Evolutionary conservation across 2,888 invertebrate species (phyloP).

Genomic region (Melangyna quadrimaculata): DNA sequence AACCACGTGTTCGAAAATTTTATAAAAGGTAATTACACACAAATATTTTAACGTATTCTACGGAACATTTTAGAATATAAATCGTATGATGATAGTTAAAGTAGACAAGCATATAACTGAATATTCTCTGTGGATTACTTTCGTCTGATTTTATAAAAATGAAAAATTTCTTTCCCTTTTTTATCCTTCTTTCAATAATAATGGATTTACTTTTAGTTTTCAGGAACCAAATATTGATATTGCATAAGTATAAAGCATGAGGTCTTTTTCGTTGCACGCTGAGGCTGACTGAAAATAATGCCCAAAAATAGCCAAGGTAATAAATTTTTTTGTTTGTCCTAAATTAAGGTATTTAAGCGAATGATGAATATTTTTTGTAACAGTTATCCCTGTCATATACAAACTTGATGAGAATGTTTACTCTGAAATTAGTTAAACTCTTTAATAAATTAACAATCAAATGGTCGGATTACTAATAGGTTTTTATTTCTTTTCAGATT

Average conservation of each 20-base stretch:
- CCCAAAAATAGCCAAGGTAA: background rate
- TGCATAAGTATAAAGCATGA: background rate
- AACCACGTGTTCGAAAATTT: background rate
- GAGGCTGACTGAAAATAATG: background rate
- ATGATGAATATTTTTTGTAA: slow-evolving; percentile 62
- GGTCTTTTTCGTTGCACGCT: background rate
- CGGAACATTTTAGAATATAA: background rate
- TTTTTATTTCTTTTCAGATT: background rate
- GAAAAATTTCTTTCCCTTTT: background rate
- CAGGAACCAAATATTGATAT: background rate
- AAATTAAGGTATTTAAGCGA: background rate
- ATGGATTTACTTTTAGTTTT: background rate
- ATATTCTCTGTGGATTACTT: slow-evolving; percentile 72
- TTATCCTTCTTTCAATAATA: background rate
- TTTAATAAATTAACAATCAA: background rate
- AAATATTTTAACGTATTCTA: background rate
- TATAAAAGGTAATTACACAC: background rate
- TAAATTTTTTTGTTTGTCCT: background rate
- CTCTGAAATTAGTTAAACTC: slow-evolving; percentile 66
- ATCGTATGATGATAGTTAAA: slow-evolving; percentile 73
- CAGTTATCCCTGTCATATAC: slow-evolving; percentile 77
- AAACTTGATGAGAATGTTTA: slow-evolving; percentile 74
- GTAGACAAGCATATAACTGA: slow-evolving; percentile 74
- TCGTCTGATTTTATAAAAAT: slow-evolving; percentile 67
- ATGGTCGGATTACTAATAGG: background rate